Base-by-base conservation (phyloP, 2,888 invertebrate genomes). In the Hirtodrosophila alboralis region DNA sequence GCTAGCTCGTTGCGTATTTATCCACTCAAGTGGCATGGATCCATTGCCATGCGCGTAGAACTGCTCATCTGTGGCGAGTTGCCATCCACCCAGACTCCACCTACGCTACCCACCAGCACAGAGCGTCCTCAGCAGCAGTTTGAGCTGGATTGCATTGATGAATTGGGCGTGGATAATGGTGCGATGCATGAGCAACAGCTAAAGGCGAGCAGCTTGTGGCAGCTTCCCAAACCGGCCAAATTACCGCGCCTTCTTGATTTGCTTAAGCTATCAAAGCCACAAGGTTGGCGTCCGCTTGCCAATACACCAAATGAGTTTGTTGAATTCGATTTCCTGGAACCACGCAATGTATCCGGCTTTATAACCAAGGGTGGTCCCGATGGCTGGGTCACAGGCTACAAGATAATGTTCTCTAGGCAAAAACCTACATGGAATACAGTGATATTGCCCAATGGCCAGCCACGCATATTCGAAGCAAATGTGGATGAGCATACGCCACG, bases 361-460 rank as follows among this genome's bases (percentile, higher is more conserved):
- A 92, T 93, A 44, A 96, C 95, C 0, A 94, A 94, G 88, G 95
- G 95, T 9, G 94, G 94, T 0, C 91, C 92, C 0, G 91, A 92
- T 34, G 94, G 94, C 12, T 96, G 95, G 95, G 95, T 96, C 1
- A 93, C 93, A 1, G 92, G 94, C 0, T 97, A 94, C 91, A 93
- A 93, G 77, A 91, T 97, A 0, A 90, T 93, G 77, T 96, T 96
- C 90, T 95, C 96, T 0, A 92, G 92, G 8, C 94, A 96, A 79
- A 92, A 94, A 0, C 90, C 91, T 16, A 92, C 92, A 1, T 96
- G 96, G 95, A 95, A 93, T 89, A 93, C 93, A 0, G 91, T 95
- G 0, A 76, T 94, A 3, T 92, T 94, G 62, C 88, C 91, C 0
- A 87, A 90, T 34, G 92, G 92, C 0, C 91, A 92, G 1, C 92